A percentile compares a stretch with the other conserved stretches of the same genome.
phyloP scores from a whole-genome alignment of 2,797 vertebrate species.

The Pagetopsis macropterus region DNA sequence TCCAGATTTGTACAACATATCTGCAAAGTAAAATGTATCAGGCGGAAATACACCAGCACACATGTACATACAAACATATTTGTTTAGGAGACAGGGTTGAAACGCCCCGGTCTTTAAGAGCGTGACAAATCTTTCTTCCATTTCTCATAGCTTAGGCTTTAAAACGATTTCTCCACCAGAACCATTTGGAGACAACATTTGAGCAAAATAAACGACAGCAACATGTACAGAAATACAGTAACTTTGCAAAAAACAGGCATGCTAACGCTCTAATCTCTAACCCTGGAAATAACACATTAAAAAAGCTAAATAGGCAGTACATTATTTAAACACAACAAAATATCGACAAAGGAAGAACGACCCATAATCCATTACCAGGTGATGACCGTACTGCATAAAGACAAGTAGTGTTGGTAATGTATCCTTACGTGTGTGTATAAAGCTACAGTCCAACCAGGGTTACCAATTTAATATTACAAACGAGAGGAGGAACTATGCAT shows the following conservation, averaged over 20 bases:
- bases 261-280: slow-evolving; percentile 80
- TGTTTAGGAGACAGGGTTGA: slow-evolving; percentile 26
- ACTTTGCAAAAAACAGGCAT: slow-evolving; percentile 86
- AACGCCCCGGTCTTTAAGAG: slow-evolving; percentile 18
- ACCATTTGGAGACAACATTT: slow-evolving; percentile 59
- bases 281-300: slow-evolving; percentile 68
- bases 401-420: slow-evolving; percentile 54
- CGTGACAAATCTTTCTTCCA: slow-evolving; percentile 29
- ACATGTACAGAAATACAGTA: slow-evolving; percentile 79
- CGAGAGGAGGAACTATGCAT: slow-evolving; percentile 53
- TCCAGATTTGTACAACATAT: not conserved
- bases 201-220: slow-evolving; percentile 52
- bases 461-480: slow-evolving; percentile 47
- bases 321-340: slow-evolving; percentile 87
- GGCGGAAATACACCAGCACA: not conserved
- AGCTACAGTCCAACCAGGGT: slow-evolving; percentile 72
- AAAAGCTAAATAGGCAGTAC: slow-evolving; percentile 85
- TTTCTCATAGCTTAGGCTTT: slow-evolving; percentile 41
- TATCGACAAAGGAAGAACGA: slow-evolving; percentile 70
- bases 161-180: slow-evolving; percentile 46
- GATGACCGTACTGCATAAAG: slow-evolving; percentile 75
- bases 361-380: slow-evolving; percentile 74
- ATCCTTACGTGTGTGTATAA: slow-evolving; percentile 66
- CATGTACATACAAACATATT: slow-evolving; percentile 2
- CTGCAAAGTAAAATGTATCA: slow-evolving; percentile 1